These are phyloP conservation scores for Serranus cabrilla DNA, from an alignment of 2,797 vertebrate genomes.

Conservation along the genomic window DNA sequence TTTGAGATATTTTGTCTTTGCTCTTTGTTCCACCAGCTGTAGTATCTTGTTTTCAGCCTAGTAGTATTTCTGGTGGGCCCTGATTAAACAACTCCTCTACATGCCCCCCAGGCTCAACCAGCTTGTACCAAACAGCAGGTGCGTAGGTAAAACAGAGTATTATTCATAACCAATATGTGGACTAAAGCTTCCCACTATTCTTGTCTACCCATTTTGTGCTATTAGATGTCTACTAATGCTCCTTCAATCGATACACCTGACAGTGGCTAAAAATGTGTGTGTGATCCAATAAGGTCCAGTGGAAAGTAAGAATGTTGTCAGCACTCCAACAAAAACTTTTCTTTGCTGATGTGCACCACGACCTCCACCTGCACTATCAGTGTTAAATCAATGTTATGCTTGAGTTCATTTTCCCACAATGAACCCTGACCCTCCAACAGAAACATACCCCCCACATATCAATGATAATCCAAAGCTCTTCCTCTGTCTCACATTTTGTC, in stretches of 20 bases:
- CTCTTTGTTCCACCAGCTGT: not conserved
- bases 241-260: conserved; percentile 3
- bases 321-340: conserved; percentile 27
- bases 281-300: conserved; percentile 1
- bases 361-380: conserved; percentile 25
- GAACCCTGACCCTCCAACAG: conserved; percentile 34
- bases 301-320: conserved; percentile 12
- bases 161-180: not conserved
- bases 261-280: not conserved
- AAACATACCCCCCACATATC: conserved; percentile 15
- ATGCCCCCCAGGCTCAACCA: not conserved
- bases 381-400: conserved; percentile 11
- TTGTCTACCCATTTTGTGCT: not conserved
- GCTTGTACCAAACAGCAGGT: not conserved
- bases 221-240: not conserved
- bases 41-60: not conserved
- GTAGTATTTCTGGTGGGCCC: not conserved
- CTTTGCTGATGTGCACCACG: not conserved
- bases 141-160: not conserved
- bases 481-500: conserved; percentile 17
- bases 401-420: not conserved
- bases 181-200: not conserved
- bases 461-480: conserved; percentile 11
- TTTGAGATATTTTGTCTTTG: not conserved
- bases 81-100: not conserved